Evolutionary conservation across 2,113 vertebrate genomes (phyloP).

Genomic region (Mesoclemmys tuberculata): DNA sequence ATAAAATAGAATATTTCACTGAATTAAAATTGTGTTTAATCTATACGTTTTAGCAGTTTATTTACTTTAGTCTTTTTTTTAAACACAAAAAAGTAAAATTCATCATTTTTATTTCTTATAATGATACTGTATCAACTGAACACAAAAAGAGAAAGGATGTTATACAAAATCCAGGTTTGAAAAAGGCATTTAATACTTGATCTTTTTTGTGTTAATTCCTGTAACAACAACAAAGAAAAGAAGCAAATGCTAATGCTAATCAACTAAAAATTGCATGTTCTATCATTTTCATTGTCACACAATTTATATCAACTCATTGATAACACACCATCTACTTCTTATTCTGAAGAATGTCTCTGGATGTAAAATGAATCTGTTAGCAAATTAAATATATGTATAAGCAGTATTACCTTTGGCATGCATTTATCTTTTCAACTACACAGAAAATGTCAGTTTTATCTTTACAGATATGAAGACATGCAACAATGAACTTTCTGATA

Average conservation of each 20-base stretch:
- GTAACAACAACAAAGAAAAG: conserved; percentile 1
- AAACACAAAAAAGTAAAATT: neutral
- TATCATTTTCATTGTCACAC: neutral
- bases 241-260: conserved; percentile 18
- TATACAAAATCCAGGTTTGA: conserved; percentile 10
- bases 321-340: conserved; percentile 9
- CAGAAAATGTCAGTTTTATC: neutral
- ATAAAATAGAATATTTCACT: neutral
- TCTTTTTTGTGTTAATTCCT: neutral
- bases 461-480: neutral
- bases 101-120: neutral
- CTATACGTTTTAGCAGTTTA: neutral
- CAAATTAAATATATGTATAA: neutral
- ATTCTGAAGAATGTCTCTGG: conserved; percentile 4
- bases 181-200: conserved; percentile 18
- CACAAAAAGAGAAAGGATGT: neutral
- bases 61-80: neutral
- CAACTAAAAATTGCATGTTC: conserved; percentile 35
- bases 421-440: neutral
- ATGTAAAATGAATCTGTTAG: neutral
- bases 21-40: neutral
- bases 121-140: neutral
- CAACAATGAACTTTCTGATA: neutral
- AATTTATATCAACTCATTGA: conserved; percentile 43
- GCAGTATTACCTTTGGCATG: neutral